These are phyloP conservation scores for Heliconius ethilla DNA, from an alignment of 2,888 invertebrate species.

Conservation along the genomic window DNA sequence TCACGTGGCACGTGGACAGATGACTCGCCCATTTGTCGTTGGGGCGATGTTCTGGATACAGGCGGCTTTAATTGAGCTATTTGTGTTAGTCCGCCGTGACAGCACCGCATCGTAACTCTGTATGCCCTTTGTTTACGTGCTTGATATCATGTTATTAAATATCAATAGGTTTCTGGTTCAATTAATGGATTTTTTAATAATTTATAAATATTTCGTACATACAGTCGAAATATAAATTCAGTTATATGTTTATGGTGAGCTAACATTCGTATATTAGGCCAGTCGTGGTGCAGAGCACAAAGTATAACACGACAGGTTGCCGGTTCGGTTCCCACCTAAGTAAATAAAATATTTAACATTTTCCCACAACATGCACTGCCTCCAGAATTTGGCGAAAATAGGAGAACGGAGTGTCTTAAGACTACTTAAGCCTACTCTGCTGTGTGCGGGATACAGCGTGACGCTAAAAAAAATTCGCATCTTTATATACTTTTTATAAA, in stretches of 20 bases:
- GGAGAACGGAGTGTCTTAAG: too few relatives aligned
- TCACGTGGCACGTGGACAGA: slow-evolving; percentile 60
- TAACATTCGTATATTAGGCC: too few relatives aligned
- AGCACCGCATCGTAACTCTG: slow-evolving; percentile 63
- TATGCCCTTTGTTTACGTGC: slow-evolving; percentile 56
- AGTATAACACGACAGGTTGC: too few relatives aligned
- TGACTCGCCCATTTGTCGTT: slow-evolving; percentile 62
- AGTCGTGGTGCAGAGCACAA: too few relatives aligned
- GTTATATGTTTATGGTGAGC: background rate
- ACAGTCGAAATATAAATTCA: background rate
- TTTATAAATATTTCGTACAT: background rate
- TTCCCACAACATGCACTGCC: too few relatives aligned
- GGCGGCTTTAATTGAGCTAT: slow-evolving; percentile 75
- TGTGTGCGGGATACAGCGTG: too few relatives aligned
- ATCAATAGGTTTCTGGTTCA: background rate
- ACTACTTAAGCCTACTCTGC: too few relatives aligned
- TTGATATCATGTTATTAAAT: slow-evolving; percentile 30
- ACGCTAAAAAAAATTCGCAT: too few relatives aligned
- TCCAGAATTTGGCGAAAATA: too few relatives aligned
- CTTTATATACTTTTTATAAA: too few relatives aligned
- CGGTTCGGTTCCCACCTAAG: too few relatives aligned
- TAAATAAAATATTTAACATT: too few relatives aligned
- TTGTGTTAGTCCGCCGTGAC: slow-evolving; percentile 69
- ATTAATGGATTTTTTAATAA: background rate
- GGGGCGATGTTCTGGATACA: slow-evolving; percentile 57